Base-by-base conservation (phyloP, 2,113 vertebrate species). In the Oophaga pumilio region DNA sequence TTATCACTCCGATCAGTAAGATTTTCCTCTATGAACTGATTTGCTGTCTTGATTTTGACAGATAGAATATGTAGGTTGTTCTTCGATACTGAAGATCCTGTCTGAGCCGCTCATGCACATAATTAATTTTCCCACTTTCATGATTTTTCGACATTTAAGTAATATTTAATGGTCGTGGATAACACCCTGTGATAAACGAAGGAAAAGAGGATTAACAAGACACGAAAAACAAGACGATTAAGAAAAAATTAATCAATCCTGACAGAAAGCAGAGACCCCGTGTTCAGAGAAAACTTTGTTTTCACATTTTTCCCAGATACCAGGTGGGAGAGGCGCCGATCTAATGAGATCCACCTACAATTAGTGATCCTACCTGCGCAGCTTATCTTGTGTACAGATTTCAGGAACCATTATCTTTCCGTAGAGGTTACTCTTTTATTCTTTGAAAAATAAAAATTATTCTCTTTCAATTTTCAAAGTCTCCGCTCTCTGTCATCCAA, bases 181-280 rank as follows among this genome's bases (percentile, higher is more conserved):
- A 15, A 24, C 22, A 17, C 62, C 22, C 22, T 11, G 20, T n/a
- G 60, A 82, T 82, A 82, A 50, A 43, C 8, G 10, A 14, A 18
- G 15, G 26, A 8, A 7, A 81, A 62, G 56, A 8, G 8, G n/a
- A 66, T 66, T 82, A 82, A 64, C 60, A 68, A 60, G 33, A 64
- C 33, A 43, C 1, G 17, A 60, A 80, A 77, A 82, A 66, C 43
- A 66, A 66, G 26, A 82, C 22, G 33, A n/a, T 50, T 60, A 49
- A 66, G 57, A 22, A 66, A 24, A 57, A 52, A 82, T 62, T 82
- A 66, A 82, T 82, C 80, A 82, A 82, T 82, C 62, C 43, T n/a
- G 60, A 82, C 60, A 50, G 20, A 66, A 33, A 66, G 49, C 53
- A 64, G 9, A 82, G 78, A 62, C 59, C 8, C 50, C 28, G 43